Conservation (phyloP, 2,888 invertebrate species). For the Chrysina gloriosa region DNA sequence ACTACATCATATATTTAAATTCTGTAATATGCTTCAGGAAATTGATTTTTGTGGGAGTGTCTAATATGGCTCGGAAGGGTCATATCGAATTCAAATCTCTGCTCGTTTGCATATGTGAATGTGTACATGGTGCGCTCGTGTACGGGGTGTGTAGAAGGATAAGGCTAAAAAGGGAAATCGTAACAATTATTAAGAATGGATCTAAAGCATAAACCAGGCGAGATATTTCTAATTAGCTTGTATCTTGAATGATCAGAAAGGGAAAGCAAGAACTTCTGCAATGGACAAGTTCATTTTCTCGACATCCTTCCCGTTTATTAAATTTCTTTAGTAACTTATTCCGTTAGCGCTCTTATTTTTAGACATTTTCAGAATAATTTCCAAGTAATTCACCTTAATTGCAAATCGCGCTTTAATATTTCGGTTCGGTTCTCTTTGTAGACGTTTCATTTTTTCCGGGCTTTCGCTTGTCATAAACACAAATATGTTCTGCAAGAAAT, state of each 20-base stretch:
- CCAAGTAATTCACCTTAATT: constrained; percentile 11
- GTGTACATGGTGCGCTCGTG: not conserved
- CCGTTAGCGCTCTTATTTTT: not conserved
- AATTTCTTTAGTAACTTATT: too few species aligned
- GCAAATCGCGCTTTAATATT: not conserved
- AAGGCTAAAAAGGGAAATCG: too few species aligned
- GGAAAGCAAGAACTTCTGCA: too few species aligned
- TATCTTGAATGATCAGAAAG: too few species aligned
- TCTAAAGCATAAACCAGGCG: too few species aligned
- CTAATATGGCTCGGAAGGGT: constrained; percentile 39
- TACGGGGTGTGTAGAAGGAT: not conserved
- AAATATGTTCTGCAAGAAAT: constrained; percentile 12
- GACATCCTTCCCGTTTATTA: too few species aligned
- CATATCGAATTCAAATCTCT: constrained; percentile 37
- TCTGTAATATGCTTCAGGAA: constrained; percentile 48
- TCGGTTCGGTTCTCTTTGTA: not conserved
- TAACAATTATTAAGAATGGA: too few species aligned
- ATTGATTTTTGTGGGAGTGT: constrained; percentile 54
- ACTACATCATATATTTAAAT: constrained; percentile 38
- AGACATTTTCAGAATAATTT: constrained; percentile 4
- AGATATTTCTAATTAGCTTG: too few species aligned
- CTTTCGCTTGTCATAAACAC: constrained; percentile 1
- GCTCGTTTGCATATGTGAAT: not conserved
- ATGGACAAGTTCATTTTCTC: too few species aligned
- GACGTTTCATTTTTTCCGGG: not conserved